Percentiles rank a stretch among this genome's conserved stretches.
phyloP scores from a whole-genome alignment of 2,888 invertebrate genomes.

The Limenitis camilla region DNA sequence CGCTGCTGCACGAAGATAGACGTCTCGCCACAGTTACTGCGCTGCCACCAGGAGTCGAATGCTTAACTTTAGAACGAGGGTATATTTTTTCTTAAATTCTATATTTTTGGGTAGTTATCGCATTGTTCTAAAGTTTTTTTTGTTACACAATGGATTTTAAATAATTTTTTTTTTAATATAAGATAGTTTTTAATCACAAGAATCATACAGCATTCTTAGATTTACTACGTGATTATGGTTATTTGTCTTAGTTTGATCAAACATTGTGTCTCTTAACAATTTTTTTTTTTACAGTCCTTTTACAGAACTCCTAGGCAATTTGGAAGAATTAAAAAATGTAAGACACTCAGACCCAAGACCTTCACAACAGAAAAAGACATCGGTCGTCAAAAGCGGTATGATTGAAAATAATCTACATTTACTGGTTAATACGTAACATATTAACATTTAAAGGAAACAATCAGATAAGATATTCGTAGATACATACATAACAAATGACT shows the following conservation, averaged over 20 bases:
- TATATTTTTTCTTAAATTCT: conserved; percentile 47
- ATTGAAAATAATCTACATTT: conserved; percentile 5
- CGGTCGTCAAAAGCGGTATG: conserved; percentile 59
- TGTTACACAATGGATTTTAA: too few species aligned
- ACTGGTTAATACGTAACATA: background rate
- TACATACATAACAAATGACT: too few species aligned
- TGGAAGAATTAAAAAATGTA: conserved; percentile 76
- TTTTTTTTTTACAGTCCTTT: conserved; percentile 75
- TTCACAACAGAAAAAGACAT: conserved; percentile 51
- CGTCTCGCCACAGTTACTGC: conserved; percentile 94
- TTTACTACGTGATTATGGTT: background rate
- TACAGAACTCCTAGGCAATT: conserved; percentile 86
- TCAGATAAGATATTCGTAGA: too few species aligned
- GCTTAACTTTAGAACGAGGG: conserved; percentile 89
- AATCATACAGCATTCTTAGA: too few species aligned
- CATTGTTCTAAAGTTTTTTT: too few species aligned
- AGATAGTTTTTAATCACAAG: too few species aligned
- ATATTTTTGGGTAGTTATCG: background rate
- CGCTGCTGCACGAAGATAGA: conserved; percentile 87
- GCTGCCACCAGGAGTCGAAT: conserved; percentile 87
- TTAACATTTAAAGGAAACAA: too few species aligned
- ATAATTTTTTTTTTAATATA: too few species aligned
- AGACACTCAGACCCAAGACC: conserved; percentile 53
- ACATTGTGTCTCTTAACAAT: background rate
- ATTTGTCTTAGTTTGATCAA: background rate